These are phyloP conservation scores for Myotis myotis DNA, from an alignment of 2,797 vertebrate species.

Conservation along the genomic window DNA sequence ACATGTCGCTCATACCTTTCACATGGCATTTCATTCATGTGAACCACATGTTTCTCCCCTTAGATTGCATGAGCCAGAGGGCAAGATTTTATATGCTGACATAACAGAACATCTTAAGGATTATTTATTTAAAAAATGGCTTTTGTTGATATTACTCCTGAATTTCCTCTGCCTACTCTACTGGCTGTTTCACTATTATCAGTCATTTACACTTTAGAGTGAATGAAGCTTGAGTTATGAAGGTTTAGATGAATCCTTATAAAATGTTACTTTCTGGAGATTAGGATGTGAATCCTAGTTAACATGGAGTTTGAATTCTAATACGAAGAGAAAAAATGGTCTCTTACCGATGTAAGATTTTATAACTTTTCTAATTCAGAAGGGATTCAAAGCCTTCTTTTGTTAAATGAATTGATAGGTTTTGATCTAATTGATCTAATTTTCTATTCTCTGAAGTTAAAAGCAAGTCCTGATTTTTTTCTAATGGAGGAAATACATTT, in stretches of 20 bases:
- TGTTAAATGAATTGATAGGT: neutral
- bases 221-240: neutral
- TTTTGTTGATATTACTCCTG: neutral
- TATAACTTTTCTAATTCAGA: neutral
- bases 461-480: neutral
- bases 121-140: constrained; percentile 24
- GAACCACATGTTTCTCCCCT: neutral
- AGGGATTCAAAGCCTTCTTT: constrained; percentile 11
- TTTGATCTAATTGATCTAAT: constrained; percentile 1
- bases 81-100: constrained; percentile 20
- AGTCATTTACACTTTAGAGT: neutral
- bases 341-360: neutral
- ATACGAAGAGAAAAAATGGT: neutral
- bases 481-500: neutral
- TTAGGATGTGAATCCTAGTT: neutral
- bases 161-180: neutral
- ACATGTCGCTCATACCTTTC: neutral
- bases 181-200: neutral
- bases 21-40: neutral
- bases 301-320: neutral
- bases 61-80: neutral
- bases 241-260: neutral
- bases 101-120: neutral
- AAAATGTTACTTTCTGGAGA: constrained; percentile 4
- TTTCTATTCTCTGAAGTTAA: constrained; percentile 31